A percentile compares a stretch with the other conserved stretches of the same genome.
Evolutionary conservation across 2,888 invertebrate species (phyloP).

Genomic region (Drosophila rubida): DNA sequence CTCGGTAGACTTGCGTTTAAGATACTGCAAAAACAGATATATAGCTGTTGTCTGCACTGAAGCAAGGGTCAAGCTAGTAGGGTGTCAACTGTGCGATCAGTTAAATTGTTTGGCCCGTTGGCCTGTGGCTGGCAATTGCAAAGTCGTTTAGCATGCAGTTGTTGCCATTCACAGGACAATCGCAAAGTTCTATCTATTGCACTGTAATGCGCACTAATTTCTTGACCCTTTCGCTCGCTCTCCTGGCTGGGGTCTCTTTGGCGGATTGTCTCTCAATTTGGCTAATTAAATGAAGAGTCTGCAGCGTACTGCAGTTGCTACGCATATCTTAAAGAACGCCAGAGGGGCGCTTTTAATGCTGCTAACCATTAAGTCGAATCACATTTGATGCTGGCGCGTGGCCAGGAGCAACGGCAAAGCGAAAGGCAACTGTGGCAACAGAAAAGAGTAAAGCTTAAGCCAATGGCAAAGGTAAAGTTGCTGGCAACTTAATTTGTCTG

Average conservation of each 20-base stretch:
- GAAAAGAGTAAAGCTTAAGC: slow-evolving; percentile 24
- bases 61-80: background rate
- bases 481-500: slow-evolving; percentile 75
- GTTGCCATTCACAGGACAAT: background rate
- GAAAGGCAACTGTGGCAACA: background rate
- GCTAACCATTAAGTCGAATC: slow-evolving; percentile 59
- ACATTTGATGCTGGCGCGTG: slow-evolving; percentile 51
- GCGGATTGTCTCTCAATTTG: slow-evolving; percentile 45
- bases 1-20: too few relatives aligned
- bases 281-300: slow-evolving; percentile 52
- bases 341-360: slow-evolving; percentile 44
- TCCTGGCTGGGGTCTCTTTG: background rate
- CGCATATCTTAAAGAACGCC: background rate
- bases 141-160: background rate
- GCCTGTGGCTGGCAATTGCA: background rate
- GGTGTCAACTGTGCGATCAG: background rate
- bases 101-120: background rate
- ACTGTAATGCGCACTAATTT: background rate
- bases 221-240: background rate
- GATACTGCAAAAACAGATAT: too few relatives aligned
- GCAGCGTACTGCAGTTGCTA: slow-evolving; percentile 1
- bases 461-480: slow-evolving; percentile 20
- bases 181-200: background rate
- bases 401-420: slow-evolving; percentile 5
- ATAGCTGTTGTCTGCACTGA: too few relatives aligned